phyloP scores from a whole-genome alignment of 2,888 invertebrate genomes.

The Pasiphila rectangulata region DNA sequence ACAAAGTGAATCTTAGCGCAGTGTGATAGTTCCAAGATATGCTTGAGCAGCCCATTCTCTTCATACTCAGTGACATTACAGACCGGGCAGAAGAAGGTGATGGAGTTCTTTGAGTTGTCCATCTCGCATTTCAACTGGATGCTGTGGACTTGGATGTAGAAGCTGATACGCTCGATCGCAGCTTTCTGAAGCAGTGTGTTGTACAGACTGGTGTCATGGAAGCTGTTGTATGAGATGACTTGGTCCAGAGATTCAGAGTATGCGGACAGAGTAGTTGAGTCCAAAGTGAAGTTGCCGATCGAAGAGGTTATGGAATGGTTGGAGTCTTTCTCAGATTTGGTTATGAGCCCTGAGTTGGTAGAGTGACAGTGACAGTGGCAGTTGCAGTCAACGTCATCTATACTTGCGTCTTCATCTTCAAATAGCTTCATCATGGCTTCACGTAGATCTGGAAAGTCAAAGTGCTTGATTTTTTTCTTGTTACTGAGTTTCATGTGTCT shows the following conservation, averaged over 20 bases:
- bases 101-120: conserved; percentile 42
- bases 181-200: conserved; percentile 59
- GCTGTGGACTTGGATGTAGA: conserved; percentile 71
- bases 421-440: conserved; percentile 65
- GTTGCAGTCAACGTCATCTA: conserved; percentile 39
- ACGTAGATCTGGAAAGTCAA: conserved; percentile 65
- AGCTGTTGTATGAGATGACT: conserved; percentile 67
- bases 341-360: conserved; percentile 53
- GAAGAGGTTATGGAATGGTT: conserved; percentile 66
- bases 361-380: conserved; percentile 41
- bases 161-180: conserved; percentile 67
- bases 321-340: conserved; percentile 48
- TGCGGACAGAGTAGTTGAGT: conserved; percentile 63
- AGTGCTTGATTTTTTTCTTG: conserved; percentile 64
- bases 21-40: conserved; percentile 61
- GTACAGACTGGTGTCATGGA: conserved; percentile 60
- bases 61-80: conserved; percentile 55
- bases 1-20: conserved; percentile 71
- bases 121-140: conserved; percentile 57
- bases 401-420: conserved; percentile 32
- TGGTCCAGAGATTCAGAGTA: conserved; percentile 70
- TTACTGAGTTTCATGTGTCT: conserved; percentile 45
- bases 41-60: conserved; percentile 58
- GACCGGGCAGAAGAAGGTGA: conserved; percentile 60
- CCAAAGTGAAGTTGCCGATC: conserved; percentile 67